Evolutionary conservation across 1,140 invertebrate species (phyloP).

Genomic region (Drosophila ironensis): DNA sequence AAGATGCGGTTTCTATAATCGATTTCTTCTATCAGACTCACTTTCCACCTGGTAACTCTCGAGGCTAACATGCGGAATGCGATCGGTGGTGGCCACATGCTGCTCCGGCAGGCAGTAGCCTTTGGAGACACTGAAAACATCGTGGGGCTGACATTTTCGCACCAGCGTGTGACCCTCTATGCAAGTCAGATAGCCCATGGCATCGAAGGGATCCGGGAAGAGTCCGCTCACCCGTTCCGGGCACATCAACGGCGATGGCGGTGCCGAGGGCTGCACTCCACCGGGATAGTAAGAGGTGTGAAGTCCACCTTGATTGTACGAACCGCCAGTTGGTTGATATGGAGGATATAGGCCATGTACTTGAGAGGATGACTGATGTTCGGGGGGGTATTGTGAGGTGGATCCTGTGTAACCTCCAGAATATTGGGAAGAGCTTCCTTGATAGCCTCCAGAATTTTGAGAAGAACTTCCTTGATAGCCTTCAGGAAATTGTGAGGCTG

Average conservation of each 20-base stretch:
- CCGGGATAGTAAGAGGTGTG: background rate
- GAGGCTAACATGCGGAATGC: slow-evolving; percentile 4
- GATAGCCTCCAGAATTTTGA: background rate
- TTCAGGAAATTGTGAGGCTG: background rate
- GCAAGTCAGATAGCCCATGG: slow-evolving; percentile 86
- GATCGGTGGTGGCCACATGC: slow-evolving; percentile 32
- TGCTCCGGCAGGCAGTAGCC: slow-evolving; percentile 32
- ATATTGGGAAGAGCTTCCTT: background rate
- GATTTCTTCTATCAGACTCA: slow-evolving; percentile 10
- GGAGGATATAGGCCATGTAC: background rate
- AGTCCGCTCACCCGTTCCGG: slow-evolving; percentile 46
- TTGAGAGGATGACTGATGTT: background rate
- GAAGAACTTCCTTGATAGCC: background rate
- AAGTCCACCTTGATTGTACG: background rate
- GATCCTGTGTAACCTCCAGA: background rate
- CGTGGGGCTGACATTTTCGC: slow-evolving; percentile 33
- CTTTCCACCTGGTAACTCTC: slow-evolving; percentile 4
- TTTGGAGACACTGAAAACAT: slow-evolving; percentile 52
- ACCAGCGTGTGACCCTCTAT: slow-evolving; percentile 83
- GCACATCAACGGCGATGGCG: slow-evolving; percentile 23
- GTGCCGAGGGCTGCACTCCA: background rate
- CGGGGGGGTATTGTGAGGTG: background rate
- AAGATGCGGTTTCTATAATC: background rate
- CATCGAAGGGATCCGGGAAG: slow-evolving; percentile 83
- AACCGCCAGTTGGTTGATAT: background rate